Evolutionary conservation across 1,140 invertebrate species (phyloP), one percentile per base, ranked within the genome.

Genomic region (Lethocerus indicus): DNA sequence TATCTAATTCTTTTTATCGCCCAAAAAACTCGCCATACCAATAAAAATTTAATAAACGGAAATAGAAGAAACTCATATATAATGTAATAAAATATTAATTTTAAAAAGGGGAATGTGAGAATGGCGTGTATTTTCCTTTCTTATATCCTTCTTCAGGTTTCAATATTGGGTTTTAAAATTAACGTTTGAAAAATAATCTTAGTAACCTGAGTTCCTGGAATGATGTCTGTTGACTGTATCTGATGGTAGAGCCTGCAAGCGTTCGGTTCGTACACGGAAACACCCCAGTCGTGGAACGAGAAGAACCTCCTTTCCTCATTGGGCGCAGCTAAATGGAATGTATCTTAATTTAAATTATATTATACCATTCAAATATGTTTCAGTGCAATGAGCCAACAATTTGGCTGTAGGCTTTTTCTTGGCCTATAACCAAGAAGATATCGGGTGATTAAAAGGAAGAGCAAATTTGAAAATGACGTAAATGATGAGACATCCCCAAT

Each of bases 221-320:
- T 81, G 54, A 81, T 78, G 59, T 81, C 78, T n/a, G 76, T 79
- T 9, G 75, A 74, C 59, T 75, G 72, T 48, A 86, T 82, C 57
- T 79, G 75, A 61, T 83, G 80, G 56, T 79, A 73, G 2, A 81
- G 68, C 14, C 78, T 69, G 61, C 83, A 87, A 37, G 76, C 71
- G n/a, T 72, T 72, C 2, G 82, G 80, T 46, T 84, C 79, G 63
- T 84, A 84, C 2, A 83, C 73, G 1, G 78, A 79, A 54, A 84
- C 76, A 9, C 83, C 83, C 69, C 75, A 75, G 56, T 83, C 76
- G 63, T 86, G 81, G 60, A 86, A 85, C 3, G 81, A 76, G 54
- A 83, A 78, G 60, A 85, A 84, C 51, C 76, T 68, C 21, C 74
- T 63, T 55, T 79, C 78, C 55, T 79, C 75, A 51, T 70, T 73